Evolutionary conservation across 2,888 invertebrate species (phyloP).

Genomic region (Ariolimax columbianus): DNA sequence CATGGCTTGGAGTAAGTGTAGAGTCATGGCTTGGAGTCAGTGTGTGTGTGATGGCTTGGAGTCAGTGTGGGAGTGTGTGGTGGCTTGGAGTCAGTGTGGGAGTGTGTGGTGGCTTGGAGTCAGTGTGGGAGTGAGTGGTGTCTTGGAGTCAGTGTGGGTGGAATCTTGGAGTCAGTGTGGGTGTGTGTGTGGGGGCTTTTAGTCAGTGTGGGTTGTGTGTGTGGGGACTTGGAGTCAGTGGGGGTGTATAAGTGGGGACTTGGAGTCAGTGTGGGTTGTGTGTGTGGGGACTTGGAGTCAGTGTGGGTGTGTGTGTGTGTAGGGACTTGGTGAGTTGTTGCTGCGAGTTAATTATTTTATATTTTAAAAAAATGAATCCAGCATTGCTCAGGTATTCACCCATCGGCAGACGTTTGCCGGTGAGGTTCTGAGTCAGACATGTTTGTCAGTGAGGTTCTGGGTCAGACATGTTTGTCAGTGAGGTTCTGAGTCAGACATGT

Average conservation of each 20-base stretch:
- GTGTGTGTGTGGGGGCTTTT: too few relatives aligned
- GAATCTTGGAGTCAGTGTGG: background rate
- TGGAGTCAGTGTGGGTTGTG: background rate
- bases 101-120: background rate
- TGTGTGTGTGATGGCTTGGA: background rate
- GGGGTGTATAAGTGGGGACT: background rate
- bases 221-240: background rate
- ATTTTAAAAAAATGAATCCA: too few relatives aligned
- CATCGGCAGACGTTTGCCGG: too few relatives aligned
- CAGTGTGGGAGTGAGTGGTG: background rate
- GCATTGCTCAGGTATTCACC: too few relatives aligned
- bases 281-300: background rate
- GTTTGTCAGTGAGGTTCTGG: too few relatives aligned
- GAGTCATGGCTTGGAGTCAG: conserved; percentile 68
- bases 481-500: too few relatives aligned
- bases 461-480: too few relatives aligned
- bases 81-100: background rate
- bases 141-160: too few relatives aligned
- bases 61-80: background rate
- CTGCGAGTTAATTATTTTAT: too few relatives aligned
- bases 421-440: too few relatives aligned
- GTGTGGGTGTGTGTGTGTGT: background rate
- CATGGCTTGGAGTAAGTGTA: conserved; percentile 82
- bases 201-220: background rate
- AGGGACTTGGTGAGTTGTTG: background rate